These are phyloP conservation scores for Falco punctatus DNA, from an alignment of 2,113 vertebrate species.

Conservation along the genomic window DNA sequence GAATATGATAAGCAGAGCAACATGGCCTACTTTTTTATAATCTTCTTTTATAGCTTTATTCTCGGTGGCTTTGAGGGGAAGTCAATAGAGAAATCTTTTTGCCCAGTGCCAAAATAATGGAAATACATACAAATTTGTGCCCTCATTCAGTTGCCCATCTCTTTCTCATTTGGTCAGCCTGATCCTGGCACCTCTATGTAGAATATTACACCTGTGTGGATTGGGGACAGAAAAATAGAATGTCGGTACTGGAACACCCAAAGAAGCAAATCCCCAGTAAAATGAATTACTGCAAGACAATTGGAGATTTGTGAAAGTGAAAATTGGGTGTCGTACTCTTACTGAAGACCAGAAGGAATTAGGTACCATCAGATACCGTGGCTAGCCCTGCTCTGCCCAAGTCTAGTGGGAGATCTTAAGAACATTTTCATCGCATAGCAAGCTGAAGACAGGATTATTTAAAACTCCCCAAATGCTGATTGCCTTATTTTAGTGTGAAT, in stretches of 20 bases:
- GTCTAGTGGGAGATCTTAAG: background rate
- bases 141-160: background rate
- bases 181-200: background rate
- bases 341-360: background rate
- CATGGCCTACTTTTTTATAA: slow-evolving; percentile 35
- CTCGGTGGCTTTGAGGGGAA: background rate
- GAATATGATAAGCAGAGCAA: slow-evolving; percentile 24
- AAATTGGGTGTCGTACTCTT: background rate
- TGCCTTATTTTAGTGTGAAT: background rate
- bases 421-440: background rate
- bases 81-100: background rate
- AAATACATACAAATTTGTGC: background rate
- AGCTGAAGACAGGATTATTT: background rate
- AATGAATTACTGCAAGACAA: background rate
- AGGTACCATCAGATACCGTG: background rate
- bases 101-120: background rate
- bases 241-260: background rate
- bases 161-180: background rate
- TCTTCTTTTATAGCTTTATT: slow-evolving; percentile 27
- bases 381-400: background rate
- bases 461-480: background rate
- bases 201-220: background rate
- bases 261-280: background rate
- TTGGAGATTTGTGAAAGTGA: background rate
- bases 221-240: background rate